A percentile compares a stretch with the other conserved stretches of the same genome.
Conservation (phyloP, 2,888 invertebrate species). For the Orchesellides sinensis region DNA sequence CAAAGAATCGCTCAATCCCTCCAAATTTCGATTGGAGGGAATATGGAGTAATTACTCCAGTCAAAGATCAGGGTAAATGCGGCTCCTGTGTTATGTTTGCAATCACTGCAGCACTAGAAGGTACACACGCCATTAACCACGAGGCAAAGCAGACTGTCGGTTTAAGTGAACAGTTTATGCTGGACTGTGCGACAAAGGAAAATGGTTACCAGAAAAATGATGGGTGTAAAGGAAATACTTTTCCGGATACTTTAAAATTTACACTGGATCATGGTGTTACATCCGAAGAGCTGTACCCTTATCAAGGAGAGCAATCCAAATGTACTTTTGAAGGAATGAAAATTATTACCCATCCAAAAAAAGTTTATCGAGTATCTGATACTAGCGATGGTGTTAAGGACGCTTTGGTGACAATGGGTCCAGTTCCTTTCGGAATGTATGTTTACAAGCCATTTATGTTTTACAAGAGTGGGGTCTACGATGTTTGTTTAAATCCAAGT, state of each 20-base stretch:
- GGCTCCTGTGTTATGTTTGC: constrained; percentile 58
- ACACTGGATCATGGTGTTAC: constrained; percentile 32
- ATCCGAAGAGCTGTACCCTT: constrained; percentile 33
- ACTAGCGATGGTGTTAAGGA: constrained; percentile 7
- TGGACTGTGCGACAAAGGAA: constrained; percentile 40
- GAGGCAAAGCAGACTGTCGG: constrained; percentile 5
- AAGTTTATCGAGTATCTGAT: constrained; percentile 1
- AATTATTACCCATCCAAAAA: constrained; percentile 1
- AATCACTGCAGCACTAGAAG: constrained; percentile 26
- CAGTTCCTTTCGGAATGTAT: constrained; percentile 31
- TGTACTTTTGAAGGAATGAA: constrained; percentile 39
- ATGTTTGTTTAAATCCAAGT: constrained; percentile 32
- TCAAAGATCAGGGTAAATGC: constrained; percentile 42
- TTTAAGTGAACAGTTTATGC: constrained; percentile 44
- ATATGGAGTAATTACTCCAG: constrained; percentile 33
- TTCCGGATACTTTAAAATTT: constrained; percentile 36
- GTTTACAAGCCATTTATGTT: constrained; percentile 43
- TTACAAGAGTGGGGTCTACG: constrained; percentile 40
- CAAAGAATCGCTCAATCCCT: neutral
- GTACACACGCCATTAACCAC: constrained; percentile 6
- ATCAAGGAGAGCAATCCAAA: constrained; percentile 32
- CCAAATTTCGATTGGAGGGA: constrained; percentile 40
- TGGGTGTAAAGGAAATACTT: constrained; percentile 48
- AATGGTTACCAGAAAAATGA: constrained; percentile 43
- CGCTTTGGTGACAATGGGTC: neutral